Evolutionary conservation across 1,140 invertebrate species (phyloP).

Genomic region (Lordiphosa collinella): DNA sequence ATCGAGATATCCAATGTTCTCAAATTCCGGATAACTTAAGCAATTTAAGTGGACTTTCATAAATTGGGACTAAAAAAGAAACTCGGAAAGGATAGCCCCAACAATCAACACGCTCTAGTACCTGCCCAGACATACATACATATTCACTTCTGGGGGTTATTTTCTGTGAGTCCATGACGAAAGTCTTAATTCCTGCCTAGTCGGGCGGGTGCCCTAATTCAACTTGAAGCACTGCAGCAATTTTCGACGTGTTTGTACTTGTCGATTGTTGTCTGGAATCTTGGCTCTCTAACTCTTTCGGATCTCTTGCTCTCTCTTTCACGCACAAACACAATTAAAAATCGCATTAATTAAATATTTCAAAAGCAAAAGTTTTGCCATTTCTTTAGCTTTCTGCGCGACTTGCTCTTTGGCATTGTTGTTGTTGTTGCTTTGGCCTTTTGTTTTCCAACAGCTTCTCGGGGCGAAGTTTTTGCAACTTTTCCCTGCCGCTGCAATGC

Average conservation of each 20-base stretch:
- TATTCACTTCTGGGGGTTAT: no score
- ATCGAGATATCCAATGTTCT: no score
- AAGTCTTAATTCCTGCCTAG: neutral
- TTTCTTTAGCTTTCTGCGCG: constrained; percentile 59
- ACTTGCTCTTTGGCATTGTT: constrained; percentile 28
- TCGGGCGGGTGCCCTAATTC: constrained; percentile 1
- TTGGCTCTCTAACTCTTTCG: neutral
- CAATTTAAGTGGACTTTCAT: no score
- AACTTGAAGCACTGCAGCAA: constrained; percentile 12
- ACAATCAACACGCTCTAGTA: no score
- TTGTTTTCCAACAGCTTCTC: constrained; percentile 47
- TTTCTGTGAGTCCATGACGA: no score
- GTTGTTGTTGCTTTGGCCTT: constrained; percentile 35
- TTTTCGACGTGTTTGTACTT: constrained; percentile 20
- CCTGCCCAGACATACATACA: no score
- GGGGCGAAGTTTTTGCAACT: constrained; percentile 61
- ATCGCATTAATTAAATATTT: constrained; percentile 78
- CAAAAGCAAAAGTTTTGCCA: constrained; percentile 70
- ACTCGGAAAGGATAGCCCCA: no score
- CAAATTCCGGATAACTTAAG: no score
- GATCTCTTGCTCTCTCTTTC: neutral
- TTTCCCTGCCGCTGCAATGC: constrained; percentile 56
- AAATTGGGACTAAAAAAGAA: no score
- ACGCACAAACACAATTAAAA: constrained; percentile 61
- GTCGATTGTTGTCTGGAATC: constrained; percentile 1